Percentiles rank a stretch among this genome's conserved stretches.
phyloP scores from a whole-genome alignment of 2,888 invertebrate genomes.

The Eupeodes luniger region DNA sequence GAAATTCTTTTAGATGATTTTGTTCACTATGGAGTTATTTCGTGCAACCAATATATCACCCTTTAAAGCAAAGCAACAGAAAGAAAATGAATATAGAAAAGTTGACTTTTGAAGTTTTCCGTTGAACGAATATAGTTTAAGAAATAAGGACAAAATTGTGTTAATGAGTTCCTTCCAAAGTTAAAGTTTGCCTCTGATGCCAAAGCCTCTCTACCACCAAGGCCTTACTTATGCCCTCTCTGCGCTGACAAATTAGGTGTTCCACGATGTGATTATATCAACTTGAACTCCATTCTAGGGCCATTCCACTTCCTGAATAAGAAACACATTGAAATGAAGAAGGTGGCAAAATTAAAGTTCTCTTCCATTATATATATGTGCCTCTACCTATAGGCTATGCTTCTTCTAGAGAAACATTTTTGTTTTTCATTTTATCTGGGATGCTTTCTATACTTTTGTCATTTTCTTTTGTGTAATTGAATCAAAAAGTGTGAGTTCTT shows the following conservation, averaged over 20 bases:
- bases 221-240: constrained; percentile 36
- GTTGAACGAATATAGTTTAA: constrained; percentile 59
- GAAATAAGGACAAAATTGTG: constrained; percentile 55
- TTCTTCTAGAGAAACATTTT: background rate
- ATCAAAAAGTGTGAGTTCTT: constrained; percentile 53
- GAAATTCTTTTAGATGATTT: too few species aligned
- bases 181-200: constrained; percentile 33
- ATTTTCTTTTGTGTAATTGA: constrained; percentile 63
- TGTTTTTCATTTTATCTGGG: constrained; percentile 20
- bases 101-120: constrained; percentile 25
- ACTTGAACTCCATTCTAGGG: constrained; percentile 64
- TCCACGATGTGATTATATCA: constrained; percentile 69
- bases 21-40: too few species aligned
- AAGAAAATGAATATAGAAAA: constrained; percentile 3
- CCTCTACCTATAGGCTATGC: background rate
- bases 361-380: background rate
- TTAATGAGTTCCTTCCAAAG: constrained; percentile 67
- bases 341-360: background rate
- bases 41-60: background rate
- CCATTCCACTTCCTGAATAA: constrained; percentile 45
- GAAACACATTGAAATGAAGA: background rate
- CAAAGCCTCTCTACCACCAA: constrained; percentile 11
- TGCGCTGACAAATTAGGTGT: constrained; percentile 69
- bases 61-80: background rate
- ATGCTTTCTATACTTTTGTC: constrained; percentile 30